These are phyloP conservation scores for Neoaliturus tenellus DNA, from an alignment of 2,888 invertebrate genomes.

Conservation along the genomic window DNA sequence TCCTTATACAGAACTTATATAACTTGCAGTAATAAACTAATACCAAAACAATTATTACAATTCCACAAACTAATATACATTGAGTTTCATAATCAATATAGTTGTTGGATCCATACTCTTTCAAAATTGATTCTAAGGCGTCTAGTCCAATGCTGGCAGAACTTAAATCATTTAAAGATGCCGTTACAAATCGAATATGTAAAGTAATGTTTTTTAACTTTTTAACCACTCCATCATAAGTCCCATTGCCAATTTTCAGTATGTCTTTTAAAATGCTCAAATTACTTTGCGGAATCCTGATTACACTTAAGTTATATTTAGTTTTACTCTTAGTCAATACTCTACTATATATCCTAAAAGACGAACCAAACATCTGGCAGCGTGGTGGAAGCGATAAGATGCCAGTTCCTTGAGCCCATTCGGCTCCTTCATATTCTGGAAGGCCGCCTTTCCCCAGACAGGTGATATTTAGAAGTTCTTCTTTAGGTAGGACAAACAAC, in stretches of 20 bases:
- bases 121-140: background rate
- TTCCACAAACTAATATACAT: too few species aligned
- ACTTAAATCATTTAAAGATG: slow-evolving; percentile 14
- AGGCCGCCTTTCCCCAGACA: background rate
- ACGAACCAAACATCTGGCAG: slow-evolving; percentile 3
- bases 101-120: slow-evolving; percentile 11
- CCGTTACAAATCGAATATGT: background rate
- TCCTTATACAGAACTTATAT: background rate
- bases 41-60: background rate
- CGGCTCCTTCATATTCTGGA: background rate
- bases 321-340: background rate
- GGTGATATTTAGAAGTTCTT: background rate
- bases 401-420: background rate
- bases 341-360: background rate
- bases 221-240: background rate
- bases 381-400: background rate
- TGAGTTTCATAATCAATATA: background rate
- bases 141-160: background rate
- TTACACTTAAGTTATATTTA: background rate
- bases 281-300: background rate
- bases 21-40: background rate
- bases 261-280: too few species aligned
- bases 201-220: slow-evolving; percentile 10
- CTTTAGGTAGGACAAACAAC: slow-evolving; percentile 8
- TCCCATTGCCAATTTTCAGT: background rate